These are phyloP conservation scores for Aulostomus chinensis DNA, from an alignment of 2,797 vertebrate species.

Conservation along the genomic window DNA sequence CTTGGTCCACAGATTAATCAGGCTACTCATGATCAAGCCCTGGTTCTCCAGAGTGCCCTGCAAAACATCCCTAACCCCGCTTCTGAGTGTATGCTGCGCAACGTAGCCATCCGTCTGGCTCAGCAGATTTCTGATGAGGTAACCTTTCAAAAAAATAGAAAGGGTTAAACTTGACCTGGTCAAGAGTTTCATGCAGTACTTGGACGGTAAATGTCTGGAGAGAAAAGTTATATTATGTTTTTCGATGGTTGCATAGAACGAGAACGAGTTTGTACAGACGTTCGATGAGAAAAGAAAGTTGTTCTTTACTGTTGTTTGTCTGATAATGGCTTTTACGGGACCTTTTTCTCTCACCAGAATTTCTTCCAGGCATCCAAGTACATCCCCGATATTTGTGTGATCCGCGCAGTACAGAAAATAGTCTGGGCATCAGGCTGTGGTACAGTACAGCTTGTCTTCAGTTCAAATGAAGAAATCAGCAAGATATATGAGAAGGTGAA, in stretches of 20 bases:
- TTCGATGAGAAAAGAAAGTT: neutral
- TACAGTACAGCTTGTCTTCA: conserved; percentile 95
- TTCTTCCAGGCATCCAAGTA: conserved; percentile 95
- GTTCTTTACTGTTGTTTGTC: neutral
- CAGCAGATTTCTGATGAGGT: conserved; percentile 99
- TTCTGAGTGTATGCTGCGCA: conserved; percentile 98
- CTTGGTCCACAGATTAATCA: conserved; percentile 89
- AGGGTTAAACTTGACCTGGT: too few species aligned
- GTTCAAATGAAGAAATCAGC: conserved; percentile 98
- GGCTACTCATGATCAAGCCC: conserved; percentile 96
- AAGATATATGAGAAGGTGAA: conserved; percentile 98
- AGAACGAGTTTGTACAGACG: too few species aligned
- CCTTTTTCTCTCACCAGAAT: conserved; percentile 68
- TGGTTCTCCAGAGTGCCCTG: conserved; percentile 97
- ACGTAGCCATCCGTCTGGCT: conserved; percentile 97
- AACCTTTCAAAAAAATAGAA: conserved; percentile 22
- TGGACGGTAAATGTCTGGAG: too few species aligned
- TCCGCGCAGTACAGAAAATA: conserved; percentile 97
- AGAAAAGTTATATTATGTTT: too few species aligned
- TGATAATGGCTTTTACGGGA: conserved; percentile 41
- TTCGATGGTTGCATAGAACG: too few species aligned
- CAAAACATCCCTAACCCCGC: conserved; percentile 99
- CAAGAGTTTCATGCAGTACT: too few species aligned
- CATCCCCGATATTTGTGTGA: conserved; percentile 99
- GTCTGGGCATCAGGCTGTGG: conserved; percentile 99